Evolutionary conservation across 2,113 vertebrate genomes (phyloP), one percentile per base, ranked within the genome.

Genomic region (Pycnonotus jocosus): DNA sequence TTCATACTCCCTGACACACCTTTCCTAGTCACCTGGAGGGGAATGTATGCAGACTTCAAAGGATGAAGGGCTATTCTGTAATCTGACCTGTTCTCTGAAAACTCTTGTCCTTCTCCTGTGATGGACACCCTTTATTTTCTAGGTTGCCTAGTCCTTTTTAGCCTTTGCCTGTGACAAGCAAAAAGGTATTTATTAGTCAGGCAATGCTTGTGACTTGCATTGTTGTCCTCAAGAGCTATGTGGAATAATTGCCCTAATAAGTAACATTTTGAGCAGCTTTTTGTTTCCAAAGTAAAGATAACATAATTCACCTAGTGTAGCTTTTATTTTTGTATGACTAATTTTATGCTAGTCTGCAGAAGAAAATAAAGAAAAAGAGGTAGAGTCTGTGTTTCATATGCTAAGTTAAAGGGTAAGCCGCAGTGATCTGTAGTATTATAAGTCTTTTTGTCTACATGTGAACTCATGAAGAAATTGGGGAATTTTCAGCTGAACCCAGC

Each of bases 241-340:
- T 82, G 87, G 71, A 70, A 50, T 80, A 45, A 25, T 50, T 61
- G 58, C 47, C 47, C 68, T 92, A 80, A 54, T 86, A 90, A 88
- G 62, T 88, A 96, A 69, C 45, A 80, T 86, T 94, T 82, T 80
- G n/a, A 76, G 47, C 35, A 83, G 33, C 54, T 83, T 86, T 94
- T 93, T 94, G 16, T 83, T 95, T 81, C 92, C 86, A 58, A 93
- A 91, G 38, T 83, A 88, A 78, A 83, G 74, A 80, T 82, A 95
- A 73, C 5, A 3, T 82, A 86, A 50, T 88, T 88, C 42, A 58
- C 50, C 50, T 54, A 35, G 27, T 81, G 47, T 70, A 86, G 54
- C 65, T 94, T 90, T 90, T 90, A 80, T 86, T 93, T 93, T 90
- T 50, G 92, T 88, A 83, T 92, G 62, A 73, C 42, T 86, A 22